Evolutionary conservation across 2,797 vertebrate genomes (phyloP), one percentile per base, ranked within the genome.

Genomic region (Platalea minor): DNA sequence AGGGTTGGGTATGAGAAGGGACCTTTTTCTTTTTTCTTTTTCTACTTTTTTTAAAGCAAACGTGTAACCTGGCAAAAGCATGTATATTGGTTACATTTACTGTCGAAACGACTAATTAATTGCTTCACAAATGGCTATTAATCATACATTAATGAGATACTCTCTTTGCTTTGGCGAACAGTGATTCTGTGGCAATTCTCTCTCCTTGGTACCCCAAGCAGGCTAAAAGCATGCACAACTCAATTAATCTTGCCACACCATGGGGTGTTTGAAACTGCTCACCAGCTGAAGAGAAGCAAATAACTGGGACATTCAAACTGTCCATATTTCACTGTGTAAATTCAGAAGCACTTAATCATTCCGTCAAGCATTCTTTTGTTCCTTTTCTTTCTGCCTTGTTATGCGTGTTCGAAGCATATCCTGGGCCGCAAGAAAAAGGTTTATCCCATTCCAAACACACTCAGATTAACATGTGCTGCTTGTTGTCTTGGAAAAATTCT

Each of bases 71-170:
- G 86, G 89, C 85, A 97, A 98, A 98, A 96, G 70, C 94, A 86
- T 97, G 61, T 95, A 54, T 96, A 74, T 97, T 97, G 93, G 97
- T 97, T 98, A 98, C 96, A 90, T 98, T 99, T 98, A 98, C 98
- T 98, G 98, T 98, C 98, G 97, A 98, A 98, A 98, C 98, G 98
- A 98, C 98, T 98, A 98, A 99, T 99, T 99, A 98, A 99, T 99
- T 98, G 98, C 96, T 97, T 95, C 95, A 93, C 97, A 98, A 97
- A 97, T 96, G 77, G 96, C 98, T 96, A 98, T 99, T 99, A 98
- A 99, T 99, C 98, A 98, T 98, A 97, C 96, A 98, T 98, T 99
- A 98, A 99, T 98, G 98, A 98, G 98, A 98, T 97, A 95, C 77
- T 98, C 97, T 98, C 97, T 98, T 98, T 98, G 96, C 98, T 98